These are phyloP conservation scores for Cygnus buccinator DNA, from an alignment of 2,113 vertebrate species.

Conservation along the genomic window DNA sequence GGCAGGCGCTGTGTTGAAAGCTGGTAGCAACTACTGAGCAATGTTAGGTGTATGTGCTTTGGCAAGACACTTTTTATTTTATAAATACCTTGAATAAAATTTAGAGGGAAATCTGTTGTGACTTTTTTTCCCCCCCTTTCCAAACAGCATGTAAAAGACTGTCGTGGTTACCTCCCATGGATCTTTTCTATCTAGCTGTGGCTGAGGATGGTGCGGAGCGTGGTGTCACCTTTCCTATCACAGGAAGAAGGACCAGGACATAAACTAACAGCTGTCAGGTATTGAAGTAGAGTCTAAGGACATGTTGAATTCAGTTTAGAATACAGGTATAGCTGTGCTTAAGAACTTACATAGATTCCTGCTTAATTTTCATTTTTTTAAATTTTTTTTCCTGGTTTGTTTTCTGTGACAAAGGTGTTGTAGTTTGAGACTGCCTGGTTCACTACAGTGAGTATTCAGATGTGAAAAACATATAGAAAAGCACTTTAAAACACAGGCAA, in stretches of 20 bases:
- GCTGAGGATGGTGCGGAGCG: background rate
- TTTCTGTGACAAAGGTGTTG: background rate
- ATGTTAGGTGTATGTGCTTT: background rate
- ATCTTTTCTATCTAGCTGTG: background rate
- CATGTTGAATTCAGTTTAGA: background rate
- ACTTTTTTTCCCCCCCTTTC: background rate
- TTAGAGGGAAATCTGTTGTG: background rate
- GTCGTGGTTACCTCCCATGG: background rate
- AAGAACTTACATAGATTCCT: background rate
- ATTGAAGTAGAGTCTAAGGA: background rate
- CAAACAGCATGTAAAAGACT: background rate
- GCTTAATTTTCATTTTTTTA: background rate
- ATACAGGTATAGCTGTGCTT: background rate
- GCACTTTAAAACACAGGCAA: background rate
- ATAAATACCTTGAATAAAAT: background rate
- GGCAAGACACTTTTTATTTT: background rate
- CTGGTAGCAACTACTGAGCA: background rate
- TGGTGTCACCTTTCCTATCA: background rate
- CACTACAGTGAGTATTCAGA: rapidly evolving
- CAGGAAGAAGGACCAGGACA: background rate
- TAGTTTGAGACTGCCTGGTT: background rate
- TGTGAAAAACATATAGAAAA: background rate
- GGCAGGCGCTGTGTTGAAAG: background rate
- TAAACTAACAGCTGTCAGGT: background rate
- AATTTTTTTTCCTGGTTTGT: background rate